phyloP scores from a whole-genome alignment of 1,140 invertebrate species.

The Heliothis subflexa region DNA sequence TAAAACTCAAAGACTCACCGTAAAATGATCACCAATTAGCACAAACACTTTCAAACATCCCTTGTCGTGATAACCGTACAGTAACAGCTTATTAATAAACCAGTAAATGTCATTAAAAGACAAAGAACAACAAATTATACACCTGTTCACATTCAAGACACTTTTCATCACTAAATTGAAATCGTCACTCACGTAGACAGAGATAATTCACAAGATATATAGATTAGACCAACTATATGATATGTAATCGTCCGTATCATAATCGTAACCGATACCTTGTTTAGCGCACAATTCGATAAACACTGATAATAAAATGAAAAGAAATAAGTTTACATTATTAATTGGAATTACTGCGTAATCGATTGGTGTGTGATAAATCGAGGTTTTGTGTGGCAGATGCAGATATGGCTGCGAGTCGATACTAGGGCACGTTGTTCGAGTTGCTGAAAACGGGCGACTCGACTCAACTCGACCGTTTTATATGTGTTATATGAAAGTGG shows the following conservation, averaged over 20 bases:
- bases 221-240: constrained; percentile 67
- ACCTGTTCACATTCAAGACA: constrained; percentile 48
- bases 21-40: background rate
- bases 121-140: constrained; percentile 25
- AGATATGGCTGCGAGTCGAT: background rate
- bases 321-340: background rate
- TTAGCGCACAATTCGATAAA: constrained; percentile 4
- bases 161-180: constrained; percentile 55
- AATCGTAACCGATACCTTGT: constrained; percentile 46
- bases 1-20: background rate
- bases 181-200: constrained; percentile 57
- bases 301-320: constrained; percentile 16
- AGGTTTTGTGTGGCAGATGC: background rate
- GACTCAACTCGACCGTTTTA: too few species aligned
- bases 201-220: constrained; percentile 48
- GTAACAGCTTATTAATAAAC: background rate
- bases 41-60: constrained; percentile 25
- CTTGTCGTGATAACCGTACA: constrained; percentile 2
- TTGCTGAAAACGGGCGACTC: too few species aligned
- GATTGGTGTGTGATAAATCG: background rate
- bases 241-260: constrained; percentile 54
- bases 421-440: too few species aligned
- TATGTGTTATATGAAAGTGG: too few species aligned
- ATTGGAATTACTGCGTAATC: background rate
- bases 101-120: background rate